Evolutionary conservation across 1,140 invertebrate genomes (phyloP), one percentile per base, ranked within the genome.

Genomic region (Lepidostoma basale): DNA sequence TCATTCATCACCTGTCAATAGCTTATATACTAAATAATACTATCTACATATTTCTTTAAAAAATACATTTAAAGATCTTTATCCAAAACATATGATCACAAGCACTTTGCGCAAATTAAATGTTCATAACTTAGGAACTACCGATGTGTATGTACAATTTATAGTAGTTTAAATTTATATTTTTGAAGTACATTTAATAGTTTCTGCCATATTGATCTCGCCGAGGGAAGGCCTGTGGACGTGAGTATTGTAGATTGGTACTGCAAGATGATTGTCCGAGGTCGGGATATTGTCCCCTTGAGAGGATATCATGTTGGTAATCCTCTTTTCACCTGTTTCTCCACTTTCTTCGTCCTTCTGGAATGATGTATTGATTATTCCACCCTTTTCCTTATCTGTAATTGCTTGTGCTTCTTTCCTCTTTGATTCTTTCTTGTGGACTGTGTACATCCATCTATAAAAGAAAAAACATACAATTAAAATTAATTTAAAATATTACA

Each of bases 391-490:
- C 23, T 42, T 26, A 16, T 69, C 39, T 28, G 66, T 25, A 25
- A 14, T 12, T n/a, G 28, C 58, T 22, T 45, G 58, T 3, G n/a
- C 40, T n/a, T 69, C 60, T 42, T 73, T 69, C 62, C 73, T 47
- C 69, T 70, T 73, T n/a, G 68, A 72, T 39, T 84, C 82, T 73
- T 81, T 81, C 68, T 76, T 81, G 59, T 86, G 82, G 62, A 86
- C 83, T 22, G 78, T 77, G 74, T 88, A 88, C 75, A 88, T 80
- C 86, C 86, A 87, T 40, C 85, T 86, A 68, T 62, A 77, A 33
- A 33, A 33, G 5, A 6, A 33, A 33, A 33, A 33, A 33, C 30
- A 33, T 33, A n/a, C 30, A 33, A 33, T 33, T 33, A 6, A 33
- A 33, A 33, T 12, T 33, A 33, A 33, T 5, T 33, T 33, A 6